Base-by-base conservation (phyloP, 1,140 invertebrate species). In the Octopus sinensis region DNA sequence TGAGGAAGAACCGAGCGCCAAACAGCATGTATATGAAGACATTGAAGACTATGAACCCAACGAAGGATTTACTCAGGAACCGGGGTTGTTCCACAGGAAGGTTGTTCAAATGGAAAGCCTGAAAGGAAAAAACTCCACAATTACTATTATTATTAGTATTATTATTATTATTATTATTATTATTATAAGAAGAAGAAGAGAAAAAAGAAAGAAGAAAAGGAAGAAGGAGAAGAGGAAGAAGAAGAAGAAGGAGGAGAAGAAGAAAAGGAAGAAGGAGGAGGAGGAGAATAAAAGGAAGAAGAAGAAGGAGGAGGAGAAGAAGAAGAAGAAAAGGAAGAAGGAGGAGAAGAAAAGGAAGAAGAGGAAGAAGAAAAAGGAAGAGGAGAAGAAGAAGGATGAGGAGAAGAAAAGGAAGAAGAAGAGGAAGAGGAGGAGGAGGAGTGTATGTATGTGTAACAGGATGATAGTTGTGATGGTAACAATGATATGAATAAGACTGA, bases 1-100 rank as follows among this genome's bases (percentile, higher is more conserved):
- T 94, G 17, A 93, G 93, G 54, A 95, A 91, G 75, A 97, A 93
- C 90, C 97, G 96, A 12, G 95, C 94, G 5, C 96, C 90, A 73
- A 97, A 93, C 51, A 98, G 91, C 53, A 95, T 95, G 91, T 96
- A 98, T 75, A 94, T 95, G 86, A 98, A 94, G 79, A 97, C 91
- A 90, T 97, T 98, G 91, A 97, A 97, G 4, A 95, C 93, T 23
- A 96, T 93, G 88, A 98, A 98, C 52, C 95, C 96, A n/a, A 97
- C 92, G 88, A 96, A 96, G 56, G 96, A 96, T 92, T 98, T 98
- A 68, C 95, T 96, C 53, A 98, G 92, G 90, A 98, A 97, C 10
- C 88, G 83, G 56, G 95, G 95, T 83, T 94, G 94, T 87, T 97
- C 95, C 93, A 94, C 96, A 75, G 94, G 93, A 82, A 96, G 94